Percentiles rank a stretch among this genome's conserved stretches.
phyloP scores from a whole-genome alignment of 2,797 vertebrate genomes.

The Tokudaia muenninki region DNA sequence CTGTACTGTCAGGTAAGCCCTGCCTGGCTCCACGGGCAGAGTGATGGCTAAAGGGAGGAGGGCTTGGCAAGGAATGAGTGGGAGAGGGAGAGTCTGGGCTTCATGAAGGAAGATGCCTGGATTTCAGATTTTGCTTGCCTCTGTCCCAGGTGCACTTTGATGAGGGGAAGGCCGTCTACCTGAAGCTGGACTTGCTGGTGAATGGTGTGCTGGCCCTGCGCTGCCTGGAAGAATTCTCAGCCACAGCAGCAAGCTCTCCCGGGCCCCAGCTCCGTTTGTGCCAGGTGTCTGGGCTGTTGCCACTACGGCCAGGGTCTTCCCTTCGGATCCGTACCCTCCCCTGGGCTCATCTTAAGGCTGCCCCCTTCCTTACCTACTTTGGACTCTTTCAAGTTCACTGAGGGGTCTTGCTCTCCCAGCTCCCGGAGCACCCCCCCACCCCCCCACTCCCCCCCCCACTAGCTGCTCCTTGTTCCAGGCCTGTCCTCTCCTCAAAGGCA shows the following conservation, averaged over 20 bases:
- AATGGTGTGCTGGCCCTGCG: slow-evolving; percentile 88
- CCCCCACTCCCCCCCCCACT: background rate
- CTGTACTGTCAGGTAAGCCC: slow-evolving; percentile 95
- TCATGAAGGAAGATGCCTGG: background rate
- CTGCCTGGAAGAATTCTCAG: slow-evolving; percentile 94
- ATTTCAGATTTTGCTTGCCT: background rate
- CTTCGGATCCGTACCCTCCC: slow-evolving; percentile 88
- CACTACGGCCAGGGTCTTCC: slow-evolving; percentile 89
- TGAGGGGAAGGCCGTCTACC: slow-evolving; percentile 93
- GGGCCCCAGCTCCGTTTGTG: slow-evolving; percentile 92
- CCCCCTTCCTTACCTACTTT: slow-evolving; percentile 91
- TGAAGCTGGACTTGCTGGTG: slow-evolving; percentile 94
- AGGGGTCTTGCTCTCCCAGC: slow-evolving; percentile 41
- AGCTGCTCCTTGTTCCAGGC: background rate
- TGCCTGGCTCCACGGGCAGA: background rate
- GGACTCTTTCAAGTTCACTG: slow-evolving; percentile 95
- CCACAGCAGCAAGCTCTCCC: slow-evolving; percentile 91
- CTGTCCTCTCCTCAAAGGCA: background rate
- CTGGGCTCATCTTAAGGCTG: slow-evolving; percentile 82
- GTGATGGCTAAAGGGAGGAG: background rate
- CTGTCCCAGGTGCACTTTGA: slow-evolving; percentile 93
- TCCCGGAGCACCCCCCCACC: background rate
- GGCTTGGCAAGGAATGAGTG: background rate
- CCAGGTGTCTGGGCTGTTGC: slow-evolving; percentile 94
- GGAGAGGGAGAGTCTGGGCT: background rate